phyloP scores from a whole-genome alignment of 2,113 vertebrate species.

The Rhizomys pruinosus region DNA sequence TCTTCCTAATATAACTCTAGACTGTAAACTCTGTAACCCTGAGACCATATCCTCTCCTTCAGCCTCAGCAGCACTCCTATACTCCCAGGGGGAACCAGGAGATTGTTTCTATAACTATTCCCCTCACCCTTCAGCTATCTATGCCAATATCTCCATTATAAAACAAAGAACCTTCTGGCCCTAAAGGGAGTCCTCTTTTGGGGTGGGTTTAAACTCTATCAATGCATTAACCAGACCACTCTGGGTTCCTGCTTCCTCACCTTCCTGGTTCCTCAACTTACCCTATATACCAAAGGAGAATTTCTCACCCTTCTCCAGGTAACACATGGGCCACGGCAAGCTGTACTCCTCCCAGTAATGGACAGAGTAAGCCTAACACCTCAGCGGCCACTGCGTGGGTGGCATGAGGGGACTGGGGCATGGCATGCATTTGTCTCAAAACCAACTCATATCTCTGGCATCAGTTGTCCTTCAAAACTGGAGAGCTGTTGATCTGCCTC shows the following conservation, averaged over 20 bases:
- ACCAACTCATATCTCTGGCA: too few species aligned
- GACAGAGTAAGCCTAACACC: neutral
- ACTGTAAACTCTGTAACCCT: neutral
- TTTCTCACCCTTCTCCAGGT: neutral
- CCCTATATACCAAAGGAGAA: neutral
- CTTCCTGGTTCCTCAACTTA: neutral
- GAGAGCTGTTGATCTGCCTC: neutral
- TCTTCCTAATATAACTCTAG: neutral
- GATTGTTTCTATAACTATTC: neutral
- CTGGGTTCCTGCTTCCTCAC: neutral
- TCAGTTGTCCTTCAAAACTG: neutral
- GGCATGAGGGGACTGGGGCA: too few species aligned
- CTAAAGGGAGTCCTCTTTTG: neutral
- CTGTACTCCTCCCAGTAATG: neutral
- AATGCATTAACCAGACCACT: neutral
- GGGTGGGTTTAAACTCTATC: neutral
- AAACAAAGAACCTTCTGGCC: neutral
- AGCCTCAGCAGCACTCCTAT: neutral
- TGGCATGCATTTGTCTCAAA: neutral
- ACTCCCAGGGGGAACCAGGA: too few species aligned
- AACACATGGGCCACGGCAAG: neutral
- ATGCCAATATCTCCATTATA: neutral
- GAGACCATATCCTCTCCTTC: neutral
- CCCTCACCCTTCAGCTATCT: neutral
- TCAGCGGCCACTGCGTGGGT: neutral